Evolutionary conservation across 1,140 invertebrate species (phyloP), one percentile per base, ranked within the genome.

Genomic region (Colletes latitarsis): DNA sequence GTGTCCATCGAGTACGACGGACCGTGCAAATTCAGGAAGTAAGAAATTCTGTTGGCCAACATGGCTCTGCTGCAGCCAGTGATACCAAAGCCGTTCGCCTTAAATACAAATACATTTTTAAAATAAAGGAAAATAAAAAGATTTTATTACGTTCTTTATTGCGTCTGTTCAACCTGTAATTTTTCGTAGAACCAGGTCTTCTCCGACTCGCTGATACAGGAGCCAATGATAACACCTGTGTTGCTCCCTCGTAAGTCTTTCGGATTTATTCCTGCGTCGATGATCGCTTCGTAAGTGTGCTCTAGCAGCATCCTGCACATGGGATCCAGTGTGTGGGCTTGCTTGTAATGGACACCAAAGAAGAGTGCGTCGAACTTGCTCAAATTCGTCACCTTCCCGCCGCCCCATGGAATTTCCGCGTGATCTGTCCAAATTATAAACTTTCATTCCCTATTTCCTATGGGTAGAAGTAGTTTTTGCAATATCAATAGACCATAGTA

Each of bases 41-140:
- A 96, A 0, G 97, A 98, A 49, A 99, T 95, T 71, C 98, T 94
- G 90, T 99, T 98, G 1, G 98, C 96, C 91, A 99, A 95, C 97
- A 99, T 98, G 10, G 97, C 97, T 76, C 97, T 95, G 84, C 96
- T 96, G 92, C 98, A 98, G 52, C 95, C 95, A n/a, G 90, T 92
- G 21, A 93, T 91, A 79, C 93, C 92, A 53, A 92, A 92, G 55
- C 93, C 93, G 70, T 91, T 91, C 1, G 92, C 89, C 93, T 93
- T 46, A 71, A 60, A 19, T n/a, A 14, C 55, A 30, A 49, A 4
- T 30, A 6, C 21, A 10, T 12, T 49, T 49, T 49, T 49, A 10
- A 57, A n/a, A 2, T 53, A 46, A 46, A 46, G 6, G 0, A 46
- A 46, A 46, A 6, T 46, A 30, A 30, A 30, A 2, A 30, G 30